Base-by-base conservation (phyloP, 2,888 invertebrate genomes). In the Copidosoma aretas region DNA sequence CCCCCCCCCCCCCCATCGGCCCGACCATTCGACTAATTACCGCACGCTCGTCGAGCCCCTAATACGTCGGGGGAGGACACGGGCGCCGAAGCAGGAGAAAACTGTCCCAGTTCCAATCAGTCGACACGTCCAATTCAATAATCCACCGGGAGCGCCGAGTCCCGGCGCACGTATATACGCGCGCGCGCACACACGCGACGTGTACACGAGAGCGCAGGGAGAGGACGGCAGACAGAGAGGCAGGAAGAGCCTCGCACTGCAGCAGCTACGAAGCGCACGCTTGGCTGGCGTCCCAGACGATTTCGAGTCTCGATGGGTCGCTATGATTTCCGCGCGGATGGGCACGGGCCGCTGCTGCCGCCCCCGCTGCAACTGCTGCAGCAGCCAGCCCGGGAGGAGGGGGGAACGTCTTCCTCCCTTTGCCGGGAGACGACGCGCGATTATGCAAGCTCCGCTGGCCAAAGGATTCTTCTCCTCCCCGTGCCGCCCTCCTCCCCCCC, bases 371-470 rank as follows among this genome's bases (percentile, higher is more conserved):
- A 80, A 76, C 77, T 75, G 76, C 78, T 76, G 76, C 76, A 73
- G 43, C 43, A 46, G 43, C 43, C 15, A 46, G 43, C 17, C 43
- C 43, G 17, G 17, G 43, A 15, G 43, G 43, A 32, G 32, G 32
- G 12, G 14, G 43, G 12, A 53, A 24, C 53, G 53, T 53, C 53
- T 53, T 53, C 24, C 19, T 53, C 53, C n/a, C 71, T 71, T 72
- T 77, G 78, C 77, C 77, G 75, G 76, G 77, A 72, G 69, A 17
- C 43, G 17, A 14, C 43, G 15, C 14, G 43, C 78, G 79, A 82
- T 82, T 83, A 83, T 80, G 77, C 79, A 79, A 81, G 82, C 81
- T 79, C 78, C 76, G 77, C 78, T 82, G 77, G 76, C 80, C 83
- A 82, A 82, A 82, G 82, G 80, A 82, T 80, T 79, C 78, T 78